phyloP scores from a whole-genome alignment of 2,888 invertebrate species.

The Pteria penguin region DNA sequence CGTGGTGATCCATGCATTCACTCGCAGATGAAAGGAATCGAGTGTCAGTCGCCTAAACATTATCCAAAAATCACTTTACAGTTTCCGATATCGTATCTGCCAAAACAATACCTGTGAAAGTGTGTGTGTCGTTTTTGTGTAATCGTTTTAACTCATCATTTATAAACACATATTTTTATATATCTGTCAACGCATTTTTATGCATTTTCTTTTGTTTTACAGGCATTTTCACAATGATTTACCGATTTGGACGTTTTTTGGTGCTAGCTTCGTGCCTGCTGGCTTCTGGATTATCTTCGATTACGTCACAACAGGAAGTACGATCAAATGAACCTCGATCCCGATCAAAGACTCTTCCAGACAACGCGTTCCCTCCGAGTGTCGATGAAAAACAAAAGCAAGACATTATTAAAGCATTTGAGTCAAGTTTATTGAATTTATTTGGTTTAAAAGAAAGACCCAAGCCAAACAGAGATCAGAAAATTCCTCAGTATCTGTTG shows the following conservation, averaged over 20 bases:
- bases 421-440: conserved; percentile 84
- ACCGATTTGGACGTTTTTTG: conserved; percentile 58
- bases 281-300: conserved; percentile 46
- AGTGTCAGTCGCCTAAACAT: no score
- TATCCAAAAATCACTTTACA: no score
- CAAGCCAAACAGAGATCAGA: conserved; percentile 81
- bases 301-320: conserved; percentile 26
- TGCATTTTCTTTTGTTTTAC: conserved; percentile 43
- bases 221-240: conserved; percentile 74
- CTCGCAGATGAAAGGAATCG: no score
- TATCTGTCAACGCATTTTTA: no score
- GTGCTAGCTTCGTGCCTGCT: conserved; percentile 63
- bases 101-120: no score
- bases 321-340: conserved; percentile 16
- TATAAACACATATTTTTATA: no score
- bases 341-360: neutral
- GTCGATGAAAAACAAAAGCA: conserved; percentile 58
- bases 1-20: no score
- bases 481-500: conserved; percentile 90
- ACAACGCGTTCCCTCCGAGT: conserved; percentile 40
- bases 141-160: no score
- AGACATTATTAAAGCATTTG: conserved; percentile 81
- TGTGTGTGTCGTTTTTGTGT: no score
- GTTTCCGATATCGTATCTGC: no score
- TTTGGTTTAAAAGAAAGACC: conserved; percentile 84